Evolutionary conservation across 2,888 invertebrate species (phyloP), one percentile per base, ranked within the genome.

Genomic region (Eudasyphora cyanicolor): DNA sequence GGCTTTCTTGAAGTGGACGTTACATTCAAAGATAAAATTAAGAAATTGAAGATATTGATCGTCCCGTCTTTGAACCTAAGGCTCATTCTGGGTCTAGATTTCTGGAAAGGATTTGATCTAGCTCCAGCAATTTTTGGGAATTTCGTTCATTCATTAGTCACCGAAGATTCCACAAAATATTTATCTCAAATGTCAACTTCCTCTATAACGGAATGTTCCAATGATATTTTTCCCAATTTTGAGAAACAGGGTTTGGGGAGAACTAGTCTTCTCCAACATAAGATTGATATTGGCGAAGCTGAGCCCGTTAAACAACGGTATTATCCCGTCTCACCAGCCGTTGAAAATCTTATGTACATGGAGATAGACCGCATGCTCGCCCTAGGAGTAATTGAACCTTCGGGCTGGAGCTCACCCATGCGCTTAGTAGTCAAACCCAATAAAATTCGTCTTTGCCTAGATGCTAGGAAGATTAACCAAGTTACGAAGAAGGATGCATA

Each of bases 281-380:
- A n/a, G 0, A 86, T 86, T 10, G 83, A 85, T 19, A 75, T 79
- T 1, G 85, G 78, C 0, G 75, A 79, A 0, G 57, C 85, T 0
- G 69, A 82, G 19, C 82, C 85, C 0, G 67, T 85, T 2, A 86
- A 85, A 54, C 83, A 85, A 32, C 51, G 86, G 0, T 82, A 79
- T 29, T 86, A 82, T 21, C 82, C 85, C 4, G 79, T 84, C 6
- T 85, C 82, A 1, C 85, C 86, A 0, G 81, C 77, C 0, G 78
- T 85, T 12, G 85, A 86, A 45, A 75, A 74, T 57, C 14, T 82
- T 7, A 49, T 86, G 24, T 83, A 78, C 70, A 45, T 70, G 7
- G 88, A 90, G 76, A 82, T 90, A 1, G 89, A 89, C 38, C 49
- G 86, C 0, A 90, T 90, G 89, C 27, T 90, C 7, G 57, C 35